Evolutionary conservation across 2,113 vertebrate genomes (phyloP).

Genomic region (Isichthys henryi): DNA sequence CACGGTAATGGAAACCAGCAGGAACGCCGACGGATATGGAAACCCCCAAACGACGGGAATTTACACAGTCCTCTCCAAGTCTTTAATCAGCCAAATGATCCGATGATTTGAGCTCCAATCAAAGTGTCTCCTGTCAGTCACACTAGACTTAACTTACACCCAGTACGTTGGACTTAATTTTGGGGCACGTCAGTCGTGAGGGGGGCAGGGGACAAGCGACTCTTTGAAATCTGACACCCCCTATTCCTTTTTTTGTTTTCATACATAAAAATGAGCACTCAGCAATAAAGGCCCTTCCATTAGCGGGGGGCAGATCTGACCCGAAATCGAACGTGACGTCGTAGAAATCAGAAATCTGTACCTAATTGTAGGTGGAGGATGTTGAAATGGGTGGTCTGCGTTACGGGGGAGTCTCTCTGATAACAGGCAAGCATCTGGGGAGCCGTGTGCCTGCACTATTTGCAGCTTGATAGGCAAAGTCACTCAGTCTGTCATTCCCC

Average conservation of each 20-base stretch:
- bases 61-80: slow-evolving; percentile 8
- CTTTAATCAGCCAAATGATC: slow-evolving; percentile 31
- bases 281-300: not conserved
- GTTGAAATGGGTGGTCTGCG: not conserved
- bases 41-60: not conserved
- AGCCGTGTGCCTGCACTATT: not conserved
- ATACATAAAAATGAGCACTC: not conserved
- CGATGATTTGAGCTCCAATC: slow-evolving; percentile 42
- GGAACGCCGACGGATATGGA: not conserved
- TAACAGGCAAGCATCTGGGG: not conserved
- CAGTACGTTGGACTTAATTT: slow-evolving; percentile 10
- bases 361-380: not conserved
- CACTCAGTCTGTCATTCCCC: not conserved
- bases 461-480: not conserved
- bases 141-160: slow-evolving; percentile 22
- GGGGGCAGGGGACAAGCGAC: not conserved
- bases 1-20: slow-evolving; percentile 20
- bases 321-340: not conserved
- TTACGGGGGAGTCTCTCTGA: not conserved
- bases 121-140: slow-evolving; percentile 38
- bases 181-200: not conserved
- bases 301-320: not conserved
- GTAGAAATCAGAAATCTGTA: not conserved
- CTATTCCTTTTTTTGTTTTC: not conserved
- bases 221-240: not conserved